Evolutionary conservation across 2,113 vertebrate genomes (phyloP).

Genomic region (Campylomormyrus tamandua): DNA sequence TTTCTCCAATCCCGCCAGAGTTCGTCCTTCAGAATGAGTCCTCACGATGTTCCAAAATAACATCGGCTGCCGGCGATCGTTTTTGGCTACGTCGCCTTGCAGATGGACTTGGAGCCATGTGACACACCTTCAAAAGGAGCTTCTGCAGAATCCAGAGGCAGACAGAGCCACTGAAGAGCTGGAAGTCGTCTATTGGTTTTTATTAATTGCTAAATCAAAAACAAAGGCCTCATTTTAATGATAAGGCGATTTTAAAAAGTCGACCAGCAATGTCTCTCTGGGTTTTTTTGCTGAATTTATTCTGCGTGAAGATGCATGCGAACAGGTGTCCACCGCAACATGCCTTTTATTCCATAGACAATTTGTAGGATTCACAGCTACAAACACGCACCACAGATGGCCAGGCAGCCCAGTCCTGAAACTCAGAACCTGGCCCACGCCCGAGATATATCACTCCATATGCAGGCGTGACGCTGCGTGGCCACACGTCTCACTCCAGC

Average conservation of each 20-base stretch:
- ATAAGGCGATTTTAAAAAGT: neutral
- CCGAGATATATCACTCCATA: neutral
- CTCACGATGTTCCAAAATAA: neutral
- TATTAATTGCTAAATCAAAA: neutral
- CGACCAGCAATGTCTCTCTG: neutral
- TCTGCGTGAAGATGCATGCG: neutral
- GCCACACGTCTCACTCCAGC: neutral
- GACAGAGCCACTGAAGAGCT: neutral
- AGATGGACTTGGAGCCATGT: neutral
- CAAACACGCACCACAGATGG: neutral
- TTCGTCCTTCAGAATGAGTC: neutral
- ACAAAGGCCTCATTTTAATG: neutral
- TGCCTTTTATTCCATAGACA: neutral
- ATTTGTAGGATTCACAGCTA: conserved; percentile 2
- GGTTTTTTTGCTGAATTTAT: neutral
- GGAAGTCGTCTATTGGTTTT: neutral
- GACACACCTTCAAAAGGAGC: neutral
- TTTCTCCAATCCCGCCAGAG: neutral
- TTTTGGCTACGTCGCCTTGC: neutral
- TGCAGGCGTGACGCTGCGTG: neutral
- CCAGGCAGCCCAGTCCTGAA: neutral
- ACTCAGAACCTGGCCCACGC: neutral
- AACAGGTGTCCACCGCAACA: neutral
- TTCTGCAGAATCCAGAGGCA: neutral
- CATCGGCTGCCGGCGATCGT: neutral